Conservation (phyloP, 2,888 invertebrate genomes). For the Oegoconia quadripuncta region DNA sequence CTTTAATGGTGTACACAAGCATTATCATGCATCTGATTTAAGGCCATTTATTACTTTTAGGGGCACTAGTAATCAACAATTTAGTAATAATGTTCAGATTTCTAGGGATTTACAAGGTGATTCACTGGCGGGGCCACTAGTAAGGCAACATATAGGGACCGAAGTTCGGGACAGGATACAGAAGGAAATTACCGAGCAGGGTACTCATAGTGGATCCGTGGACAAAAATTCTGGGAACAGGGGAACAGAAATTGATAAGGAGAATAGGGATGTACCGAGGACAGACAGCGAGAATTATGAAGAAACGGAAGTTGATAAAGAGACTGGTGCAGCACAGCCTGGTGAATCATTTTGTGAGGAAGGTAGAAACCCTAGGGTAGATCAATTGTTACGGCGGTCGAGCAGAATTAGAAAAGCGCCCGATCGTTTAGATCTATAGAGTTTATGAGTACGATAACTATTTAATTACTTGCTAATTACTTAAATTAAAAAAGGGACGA, state of each 20-base stretch:
- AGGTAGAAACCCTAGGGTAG: neutral
- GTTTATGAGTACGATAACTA: neutral
- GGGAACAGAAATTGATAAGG: too few species aligned
- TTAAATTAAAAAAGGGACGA: neutral
- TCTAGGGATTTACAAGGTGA: neutral
- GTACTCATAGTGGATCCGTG: too few species aligned
- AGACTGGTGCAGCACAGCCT: neutral
- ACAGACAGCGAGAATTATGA: too few species aligned
- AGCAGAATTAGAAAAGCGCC: neutral
- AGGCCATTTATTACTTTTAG: neutral
- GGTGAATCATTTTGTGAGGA: neutral
- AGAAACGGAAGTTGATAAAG: neutral
- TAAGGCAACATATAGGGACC: neutral
- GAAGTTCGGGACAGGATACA: neutral
- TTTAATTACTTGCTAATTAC: neutral
- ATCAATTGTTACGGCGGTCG: neutral
- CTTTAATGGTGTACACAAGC: neutral
- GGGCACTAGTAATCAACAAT: neutral
- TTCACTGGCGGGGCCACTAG: too few species aligned
- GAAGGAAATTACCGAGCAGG: too few species aligned
- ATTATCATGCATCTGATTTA: neutral
- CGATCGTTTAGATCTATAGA: neutral
- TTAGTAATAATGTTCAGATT: neutral
- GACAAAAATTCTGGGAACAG: too few species aligned
- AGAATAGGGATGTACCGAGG: too few species aligned